A percentile compares a stretch with the other conserved stretches of the same genome.
These are phyloP conservation scores for Dolichotis patagonum DNA, from an alignment of 2,113 vertebrate genomes.

Conservation along the genomic window DNA sequence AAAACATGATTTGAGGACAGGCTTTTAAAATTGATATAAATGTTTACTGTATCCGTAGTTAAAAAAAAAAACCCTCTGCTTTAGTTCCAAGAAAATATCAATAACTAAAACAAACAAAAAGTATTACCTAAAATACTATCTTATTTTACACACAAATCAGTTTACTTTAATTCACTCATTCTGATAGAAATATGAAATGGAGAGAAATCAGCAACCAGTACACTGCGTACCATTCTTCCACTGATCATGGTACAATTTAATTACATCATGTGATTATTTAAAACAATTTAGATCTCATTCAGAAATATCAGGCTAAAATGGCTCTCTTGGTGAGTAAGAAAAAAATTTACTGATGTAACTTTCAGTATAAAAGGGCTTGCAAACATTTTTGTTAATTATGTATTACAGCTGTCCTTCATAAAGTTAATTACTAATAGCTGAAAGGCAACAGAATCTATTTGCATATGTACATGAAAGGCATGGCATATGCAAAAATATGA, in stretches of 20 bases:
- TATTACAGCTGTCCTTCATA: constrained; percentile 99
- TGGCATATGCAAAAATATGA: constrained; percentile 98
- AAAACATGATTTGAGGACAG: constrained; percentile 22
- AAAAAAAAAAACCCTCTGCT: background rate
- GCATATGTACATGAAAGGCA: constrained; percentile 97
- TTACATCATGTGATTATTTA: constrained; percentile 74
- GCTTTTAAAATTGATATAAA: background rate
- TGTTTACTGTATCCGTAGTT: background rate
- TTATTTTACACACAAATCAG: constrained; percentile 68
- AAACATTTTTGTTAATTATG: constrained; percentile 99
- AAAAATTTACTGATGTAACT: constrained; percentile 89
- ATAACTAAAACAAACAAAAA: constrained; percentile 54
- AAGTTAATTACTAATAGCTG: constrained; percentile 99
- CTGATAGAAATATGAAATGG: constrained; percentile 50
- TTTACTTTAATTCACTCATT: constrained; percentile 69
- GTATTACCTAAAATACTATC: constrained; percentile 27
- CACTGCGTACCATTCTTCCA: constrained; percentile 40
- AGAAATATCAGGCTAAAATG: constrained; percentile 81
- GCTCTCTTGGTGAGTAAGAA: constrained; percentile 83
- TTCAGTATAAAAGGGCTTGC: constrained; percentile 92
- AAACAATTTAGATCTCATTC: constrained; percentile 83
- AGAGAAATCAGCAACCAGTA: constrained; percentile 38
- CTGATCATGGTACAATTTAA: constrained; percentile 73
- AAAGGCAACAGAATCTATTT: constrained; percentile 96
- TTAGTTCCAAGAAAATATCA: constrained; percentile 58